Base-by-base conservation (phyloP, 2,888 invertebrate genomes). In the Chloromyia formosa region DNA sequence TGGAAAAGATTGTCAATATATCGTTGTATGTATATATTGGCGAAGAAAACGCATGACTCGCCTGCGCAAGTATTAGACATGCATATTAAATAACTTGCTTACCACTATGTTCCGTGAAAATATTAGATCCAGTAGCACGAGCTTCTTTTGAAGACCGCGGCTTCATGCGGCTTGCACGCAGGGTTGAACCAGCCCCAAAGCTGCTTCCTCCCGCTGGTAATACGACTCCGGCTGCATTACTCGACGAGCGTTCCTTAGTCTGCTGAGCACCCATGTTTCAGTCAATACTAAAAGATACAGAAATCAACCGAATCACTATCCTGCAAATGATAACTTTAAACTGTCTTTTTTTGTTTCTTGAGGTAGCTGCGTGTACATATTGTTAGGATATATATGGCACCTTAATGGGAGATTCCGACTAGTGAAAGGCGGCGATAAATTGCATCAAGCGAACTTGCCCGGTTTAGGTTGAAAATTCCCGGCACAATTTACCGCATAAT, bases 91-190 rank as follows among this genome's bases (percentile, higher is more conserved):
- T n/a, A n/a, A n/a, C n/a, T n/a, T n/a, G 42, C 93, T 91, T 88
- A 96, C 96, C 96, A 87, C 93, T 95, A 86, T 96, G 96, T 88
- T 96, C 96, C 54, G 95, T 95, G 87, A 96, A 96, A 86, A 96
- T 94, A 87, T 96, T 96, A 82, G 94, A 92, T 82, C 94, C 93
- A 82, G 93, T 91, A 82, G 91, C 90, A 85, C 93, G 90, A 84
- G 92, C 92, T 89, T 95, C 95, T 88, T 94, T 94, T 77, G 90
- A 89, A 73, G 78, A 76, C 83, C 92, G 88, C 80, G 91, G 91
- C 87, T 93, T 93, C 84, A 89, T 91, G 82, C 93, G 90, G 77
- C 91, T 89, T 79, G 92, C 90, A 83, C 93, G 90, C 84, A 91
- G 89, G 80, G 93, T 91, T 83, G 91, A 83, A 75, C 84, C 85